Base-by-base conservation (phyloP, 2,113 vertebrate genomes). In the Pygoscelis adeliae region DNA sequence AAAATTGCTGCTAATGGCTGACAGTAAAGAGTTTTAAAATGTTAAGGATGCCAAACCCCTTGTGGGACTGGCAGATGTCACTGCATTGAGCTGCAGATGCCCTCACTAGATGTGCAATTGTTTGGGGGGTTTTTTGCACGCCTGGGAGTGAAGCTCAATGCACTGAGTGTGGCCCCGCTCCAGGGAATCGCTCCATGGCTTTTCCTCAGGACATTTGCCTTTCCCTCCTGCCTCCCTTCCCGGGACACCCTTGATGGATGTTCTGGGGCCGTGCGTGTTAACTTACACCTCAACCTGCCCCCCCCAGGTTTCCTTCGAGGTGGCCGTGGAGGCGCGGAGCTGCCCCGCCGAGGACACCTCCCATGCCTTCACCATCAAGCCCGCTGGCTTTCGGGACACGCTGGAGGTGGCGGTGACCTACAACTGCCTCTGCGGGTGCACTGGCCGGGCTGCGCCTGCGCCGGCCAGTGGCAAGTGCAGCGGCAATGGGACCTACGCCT, bases 381-480 rank as follows among this genome's bases (percentile, higher is more conserved):
- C 99, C 0, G 99, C 99, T 4, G 99, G 99, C 5, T 99, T 99
- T 92, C 99, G 99, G 83, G 99, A 99, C 96, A 98, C 98, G 1
- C 98, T 99, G 97, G 98, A 99, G 96, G 99, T 99, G 93, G 47
- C 85, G 0, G 98, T 99, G 90, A 93, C 98, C 65, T 99, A 99
- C 96, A 98, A 93, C 70, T 99, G 99, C 87, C 98, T 95, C n/a
- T 99, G 99, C 0, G 88, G 97, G 96, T 99, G 99, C 97, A 99
- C 98, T 1, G 16, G 14, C 7, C 92, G 1, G 0, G 98, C 97
- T 1, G 96, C 98, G 17, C 90, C 97, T 1, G 96, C 98, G 17
- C 90, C 53, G 0, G 98, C 98, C 98, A 99, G 99, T 65, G 59
- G 83, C 98, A 97, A 98, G 27, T 99, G 99, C 98, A 99, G 98